A percentile compares a stretch with the other conserved stretches of the same genome.
Evolutionary conservation across 2,888 invertebrate genomes (phyloP).

Genomic region (Aspidiotus rigidus): DNA sequence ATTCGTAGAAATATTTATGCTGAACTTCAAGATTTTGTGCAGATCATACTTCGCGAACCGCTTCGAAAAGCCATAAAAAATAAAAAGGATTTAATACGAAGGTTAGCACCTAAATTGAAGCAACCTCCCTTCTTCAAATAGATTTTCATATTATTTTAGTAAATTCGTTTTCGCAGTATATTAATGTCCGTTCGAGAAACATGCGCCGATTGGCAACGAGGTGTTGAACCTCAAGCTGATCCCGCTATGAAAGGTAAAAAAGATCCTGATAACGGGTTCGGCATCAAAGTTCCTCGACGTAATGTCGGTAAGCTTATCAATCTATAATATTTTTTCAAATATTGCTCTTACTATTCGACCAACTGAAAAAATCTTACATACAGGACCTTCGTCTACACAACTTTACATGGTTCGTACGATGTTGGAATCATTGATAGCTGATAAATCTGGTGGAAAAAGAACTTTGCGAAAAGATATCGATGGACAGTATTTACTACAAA

Average conservation of each 20-base stretch:
- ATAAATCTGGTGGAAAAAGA: conserved; percentile 91
- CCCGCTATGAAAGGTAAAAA: conserved; percentile 88
- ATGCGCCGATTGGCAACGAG: conserved; percentile 91
- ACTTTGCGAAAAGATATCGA: conserved; percentile 95
- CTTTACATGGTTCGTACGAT: conserved; percentile 99
- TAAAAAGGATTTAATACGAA: conserved; percentile 87
- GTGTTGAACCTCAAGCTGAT: conserved; percentile 82
- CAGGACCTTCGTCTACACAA: conserved; percentile 82
- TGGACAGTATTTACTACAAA: conserved; percentile 80
- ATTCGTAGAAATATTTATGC: conserved; percentile 87
- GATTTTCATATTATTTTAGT: background rate
- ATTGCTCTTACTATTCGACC: too few species aligned
- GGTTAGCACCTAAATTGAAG: conserved; percentile 44
- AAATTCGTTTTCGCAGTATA: conserved; percentile 55
- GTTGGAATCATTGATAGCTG: conserved; percentile 92
- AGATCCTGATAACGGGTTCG: conserved; percentile 83
- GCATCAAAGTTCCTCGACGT: conserved; percentile 80
- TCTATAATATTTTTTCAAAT: conserved; percentile 30
- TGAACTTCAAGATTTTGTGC: conserved; percentile 94
- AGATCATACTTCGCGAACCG: conserved; percentile 77
- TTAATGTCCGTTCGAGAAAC: conserved; percentile 95
- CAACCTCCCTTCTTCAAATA: background rate
- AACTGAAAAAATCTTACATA: background rate
- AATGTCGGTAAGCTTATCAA: conserved; percentile 65
- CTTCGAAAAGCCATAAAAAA: conserved; percentile 93